Conservation (phyloP, 2,797 vertebrate species). For the Allobates femoralis region DNA sequence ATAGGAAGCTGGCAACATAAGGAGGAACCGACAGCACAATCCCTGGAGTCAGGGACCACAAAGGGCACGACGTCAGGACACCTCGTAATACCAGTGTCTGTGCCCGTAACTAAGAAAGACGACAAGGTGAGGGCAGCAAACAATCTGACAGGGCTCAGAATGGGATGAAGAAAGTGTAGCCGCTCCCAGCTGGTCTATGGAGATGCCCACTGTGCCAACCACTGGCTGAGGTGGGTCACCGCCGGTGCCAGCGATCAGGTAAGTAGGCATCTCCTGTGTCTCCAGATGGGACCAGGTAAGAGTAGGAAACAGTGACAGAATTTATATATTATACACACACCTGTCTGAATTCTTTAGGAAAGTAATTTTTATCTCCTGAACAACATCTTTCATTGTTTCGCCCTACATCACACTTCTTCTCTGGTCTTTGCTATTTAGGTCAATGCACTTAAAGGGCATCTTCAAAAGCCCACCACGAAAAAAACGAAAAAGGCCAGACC, state of each 20-base stretch:
- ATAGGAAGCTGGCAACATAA: not conserved
- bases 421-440: slow-evolving; percentile 35
- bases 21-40: not conserved
- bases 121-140: slow-evolving; percentile 55
- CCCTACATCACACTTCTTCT: not conserved
- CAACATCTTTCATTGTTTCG: not conserved
- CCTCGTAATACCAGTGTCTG: slow-evolving; percentile 68
- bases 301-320: too few relatives aligned
- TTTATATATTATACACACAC: too few relatives aligned
- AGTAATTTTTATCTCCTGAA: too few relatives aligned
- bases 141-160: too few relatives aligned
- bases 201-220: too few relatives aligned
- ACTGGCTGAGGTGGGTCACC: too few relatives aligned
- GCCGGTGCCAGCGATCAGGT: too few relatives aligned
- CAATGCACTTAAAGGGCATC: slow-evolving; percentile 25
- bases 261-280: too few relatives aligned
- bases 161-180: too few relatives aligned
- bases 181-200: too few relatives aligned
- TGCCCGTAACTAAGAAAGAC: slow-evolving; percentile 64
- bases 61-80: slow-evolving; percentile 40
- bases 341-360: too few relatives aligned
- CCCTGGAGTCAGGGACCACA: not conserved
- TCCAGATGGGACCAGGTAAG: too few relatives aligned
- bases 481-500: slow-evolving; percentile 68
- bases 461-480: slow-evolving; percentile 58